A percentile compares a stretch with the other conserved stretches of the same genome.
These are phyloP conservation scores for Stegophylla sp. DNA, from an alignment of 2,888 invertebrate genomes.

Conservation along the genomic window DNA sequence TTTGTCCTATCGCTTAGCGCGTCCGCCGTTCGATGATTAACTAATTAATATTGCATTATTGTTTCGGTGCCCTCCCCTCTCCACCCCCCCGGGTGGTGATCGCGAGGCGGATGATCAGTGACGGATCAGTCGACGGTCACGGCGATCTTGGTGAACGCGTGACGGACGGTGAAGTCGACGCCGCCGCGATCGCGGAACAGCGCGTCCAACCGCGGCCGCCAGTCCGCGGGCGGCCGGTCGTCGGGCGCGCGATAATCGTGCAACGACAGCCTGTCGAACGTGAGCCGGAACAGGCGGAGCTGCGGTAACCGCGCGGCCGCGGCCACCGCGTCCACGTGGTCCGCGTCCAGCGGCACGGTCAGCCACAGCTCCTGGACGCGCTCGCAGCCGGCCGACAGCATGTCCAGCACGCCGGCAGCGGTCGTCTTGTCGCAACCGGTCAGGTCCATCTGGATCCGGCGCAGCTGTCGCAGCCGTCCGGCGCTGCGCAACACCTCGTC, in stretches of 20 bases:
- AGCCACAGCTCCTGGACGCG: constrained; percentile 18
- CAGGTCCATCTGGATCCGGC: constrained; percentile 23
- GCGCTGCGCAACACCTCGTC: constrained; percentile 41
- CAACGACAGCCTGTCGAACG: constrained; percentile 46
- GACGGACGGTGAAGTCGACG: constrained; percentile 19
- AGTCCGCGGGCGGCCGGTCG: constrained; percentile 25
- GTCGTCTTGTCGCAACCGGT: constrained; percentile 46
- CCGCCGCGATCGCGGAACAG: constrained; percentile 4
- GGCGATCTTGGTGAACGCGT: constrained; percentile 48
- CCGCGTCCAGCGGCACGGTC: constrained; percentile 37
- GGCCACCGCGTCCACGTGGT: constrained; percentile 27
- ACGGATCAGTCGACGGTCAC: constrained; percentile 35
- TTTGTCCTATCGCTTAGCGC: too few relatives aligned
- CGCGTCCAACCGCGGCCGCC: background rate
- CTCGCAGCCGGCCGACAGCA: constrained; percentile 33
- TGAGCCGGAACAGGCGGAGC: constrained; percentile 37
- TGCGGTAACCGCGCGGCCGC: background rate
- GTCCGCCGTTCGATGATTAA: too few relatives aligned
- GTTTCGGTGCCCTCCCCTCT: too few relatives aligned
- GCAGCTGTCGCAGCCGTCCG: constrained; percentile 18
- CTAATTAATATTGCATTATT: too few relatives aligned
- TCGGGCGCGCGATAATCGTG: constrained; percentile 21
- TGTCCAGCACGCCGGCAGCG: constrained; percentile 37
- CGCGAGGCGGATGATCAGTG: too few relatives aligned
- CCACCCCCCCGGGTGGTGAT: too few relatives aligned